These are phyloP conservation scores for Brachionus asplanchnoidis DNA, from an alignment of 1,140 invertebrate species.

Conservation along the genomic window DNA sequence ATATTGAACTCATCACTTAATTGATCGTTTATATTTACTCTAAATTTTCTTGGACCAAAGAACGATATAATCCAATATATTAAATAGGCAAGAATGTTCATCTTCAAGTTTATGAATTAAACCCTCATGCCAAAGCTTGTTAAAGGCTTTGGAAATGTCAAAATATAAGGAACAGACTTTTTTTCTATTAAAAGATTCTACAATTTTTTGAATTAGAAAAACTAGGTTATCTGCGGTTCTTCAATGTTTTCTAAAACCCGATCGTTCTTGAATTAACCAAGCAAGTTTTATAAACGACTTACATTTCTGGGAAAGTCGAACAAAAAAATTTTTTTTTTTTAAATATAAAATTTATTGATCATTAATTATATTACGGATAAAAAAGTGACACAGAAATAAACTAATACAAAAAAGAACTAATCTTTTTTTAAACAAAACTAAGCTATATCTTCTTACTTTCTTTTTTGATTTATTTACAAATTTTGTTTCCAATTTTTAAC, in stretches of 20 bases:
- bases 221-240: neutral
- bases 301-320: neutral
- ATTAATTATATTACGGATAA: no score
- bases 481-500: no score
- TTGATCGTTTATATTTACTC: neutral
- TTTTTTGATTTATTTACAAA: no score
- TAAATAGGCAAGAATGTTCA: neutral
- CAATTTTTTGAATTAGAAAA: no score
- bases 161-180: neutral
- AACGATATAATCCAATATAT: neutral
- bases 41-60: neutral
- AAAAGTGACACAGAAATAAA: no score
- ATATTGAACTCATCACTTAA: no score
- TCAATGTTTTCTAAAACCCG: neutral
- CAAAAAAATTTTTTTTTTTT: neutral
- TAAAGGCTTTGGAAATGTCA: neutral
- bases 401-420: no score
- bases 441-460: no score
- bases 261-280: no score
- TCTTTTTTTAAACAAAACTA: no score
- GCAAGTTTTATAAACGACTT: neutral
- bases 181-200: neutral
- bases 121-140: neutral
- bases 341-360: neutral
- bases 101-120: neutral